Percentiles rank a stretch among this genome's conserved stretches.
Evolutionary conservation across 2,888 invertebrate species (phyloP).

Genomic region (Dromius quadrimaculatus): DNA sequence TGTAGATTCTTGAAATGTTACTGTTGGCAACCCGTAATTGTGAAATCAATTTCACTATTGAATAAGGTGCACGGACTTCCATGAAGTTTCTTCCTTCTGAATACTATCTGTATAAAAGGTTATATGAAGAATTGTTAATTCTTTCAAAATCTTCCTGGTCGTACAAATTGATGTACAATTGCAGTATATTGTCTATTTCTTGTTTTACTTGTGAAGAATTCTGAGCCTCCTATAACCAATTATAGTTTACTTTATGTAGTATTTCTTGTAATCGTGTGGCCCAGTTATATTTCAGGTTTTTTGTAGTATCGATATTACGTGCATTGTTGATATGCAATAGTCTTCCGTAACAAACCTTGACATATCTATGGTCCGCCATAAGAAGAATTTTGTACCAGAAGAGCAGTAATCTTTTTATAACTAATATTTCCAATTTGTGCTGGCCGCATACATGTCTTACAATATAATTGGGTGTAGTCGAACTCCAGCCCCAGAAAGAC

Average conservation of each 20-base stretch:
- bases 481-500: too few species aligned
- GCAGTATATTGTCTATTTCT: neutral
- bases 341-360: neutral
- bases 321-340: neutral
- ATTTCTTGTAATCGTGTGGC: neutral
- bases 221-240: neutral
- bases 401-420: neutral
- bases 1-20: neutral
- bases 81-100: neutral
- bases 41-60: neutral
- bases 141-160: neutral
- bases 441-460: neutral
- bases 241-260: neutral
- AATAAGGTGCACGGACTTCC: neutral
- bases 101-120: neutral
- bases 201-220: neutral
- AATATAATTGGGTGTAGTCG: neutral
- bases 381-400: slow-evolving; percentile 8
- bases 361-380: neutral
- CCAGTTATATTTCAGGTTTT: neutral
- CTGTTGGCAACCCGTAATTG: neutral
- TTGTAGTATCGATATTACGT: neutral
- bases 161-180: neutral
- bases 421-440: neutral
- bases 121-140: neutral